phyloP scores from a whole-genome alignment of 2,797 vertebrate genomes.

The Hypotaenidia philippensis region DNA sequence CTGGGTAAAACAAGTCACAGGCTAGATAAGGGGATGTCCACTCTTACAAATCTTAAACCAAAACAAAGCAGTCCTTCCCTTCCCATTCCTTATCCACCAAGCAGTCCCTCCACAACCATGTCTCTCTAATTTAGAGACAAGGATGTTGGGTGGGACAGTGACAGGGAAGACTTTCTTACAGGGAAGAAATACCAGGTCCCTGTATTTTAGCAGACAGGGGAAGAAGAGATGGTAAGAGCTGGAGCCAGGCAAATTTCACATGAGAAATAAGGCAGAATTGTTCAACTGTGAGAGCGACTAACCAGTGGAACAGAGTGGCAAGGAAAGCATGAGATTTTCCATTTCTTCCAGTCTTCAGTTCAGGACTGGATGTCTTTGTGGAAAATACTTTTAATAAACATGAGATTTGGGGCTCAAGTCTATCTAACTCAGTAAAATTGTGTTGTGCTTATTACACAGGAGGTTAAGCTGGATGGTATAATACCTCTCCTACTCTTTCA shows the following conservation, averaged over 20 bases:
- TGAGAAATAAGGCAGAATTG: conserved; percentile 22
- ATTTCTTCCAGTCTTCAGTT: conserved; percentile 47
- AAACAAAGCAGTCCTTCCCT: not conserved
- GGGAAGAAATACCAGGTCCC: not conserved
- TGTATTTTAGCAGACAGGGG: not conserved
- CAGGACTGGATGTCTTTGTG: conserved; percentile 40
- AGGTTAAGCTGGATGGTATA: not conserved
- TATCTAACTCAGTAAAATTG: conserved; percentile 19
- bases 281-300: conserved; percentile 21
- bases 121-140: too few relatives aligned
- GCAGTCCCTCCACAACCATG: too few relatives aligned
- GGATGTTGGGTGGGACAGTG: too few relatives aligned
- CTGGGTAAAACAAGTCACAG: not conserved
- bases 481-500: conserved; percentile 19
- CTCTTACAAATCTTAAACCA: not conserved
- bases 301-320: conserved; percentile 29
- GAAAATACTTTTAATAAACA: conserved; percentile 62
- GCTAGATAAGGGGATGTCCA: not conserved
- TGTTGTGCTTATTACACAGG: not conserved
- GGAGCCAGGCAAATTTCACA: conserved; percentile 13
- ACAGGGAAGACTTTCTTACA: not conserved
- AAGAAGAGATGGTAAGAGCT: not conserved
- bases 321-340: conserved; percentile 48
- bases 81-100: too few relatives aligned
- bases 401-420: not conserved